Conservation (phyloP, 2,797 vertebrate genomes). For the Saxicola maurus region DNA sequence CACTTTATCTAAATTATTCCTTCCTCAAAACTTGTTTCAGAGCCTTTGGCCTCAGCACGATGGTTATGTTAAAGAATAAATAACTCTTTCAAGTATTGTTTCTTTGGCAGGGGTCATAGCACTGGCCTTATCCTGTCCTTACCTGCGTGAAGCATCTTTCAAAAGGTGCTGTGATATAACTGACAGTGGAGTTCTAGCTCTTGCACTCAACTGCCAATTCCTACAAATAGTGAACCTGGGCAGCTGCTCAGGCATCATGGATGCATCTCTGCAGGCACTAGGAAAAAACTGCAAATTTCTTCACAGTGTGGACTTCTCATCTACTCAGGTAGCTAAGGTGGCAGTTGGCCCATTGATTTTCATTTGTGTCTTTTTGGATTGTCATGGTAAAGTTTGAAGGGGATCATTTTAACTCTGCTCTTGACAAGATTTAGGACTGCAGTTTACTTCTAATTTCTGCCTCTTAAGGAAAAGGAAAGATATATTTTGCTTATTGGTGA, state of each 20-base stretch:
- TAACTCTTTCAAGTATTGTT: neutral
- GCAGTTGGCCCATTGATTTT: neutral
- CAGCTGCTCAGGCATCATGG: slow-evolving; percentile 77
- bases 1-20: neutral
- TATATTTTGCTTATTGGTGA: neutral
- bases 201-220: slow-evolving; percentile 75
- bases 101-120: slow-evolving; percentile 73
- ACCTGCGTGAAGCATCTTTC: slow-evolving; percentile 73
- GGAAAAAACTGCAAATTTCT: slow-evolving; percentile 78
- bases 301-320: slow-evolving; percentile 80
- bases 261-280: slow-evolving; percentile 77
- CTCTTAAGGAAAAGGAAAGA: neutral
- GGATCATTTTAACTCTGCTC: neutral
- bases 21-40: neutral
- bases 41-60: neutral
- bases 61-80: neutral
- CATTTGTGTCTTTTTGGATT: neutral
- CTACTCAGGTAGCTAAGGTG: slow-evolving; percentile 72
- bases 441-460: neutral
- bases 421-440: neutral
- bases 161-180: slow-evolving; percentile 76
- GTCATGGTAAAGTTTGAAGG: neutral
- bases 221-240: slow-evolving; percentile 78
- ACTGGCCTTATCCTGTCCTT: slow-evolving; percentile 78
- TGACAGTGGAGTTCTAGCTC: slow-evolving; percentile 77